These are phyloP conservation scores for Diprion similis DNA, from an alignment of 1,140 invertebrate species.

Conservation along the genomic window DNA sequence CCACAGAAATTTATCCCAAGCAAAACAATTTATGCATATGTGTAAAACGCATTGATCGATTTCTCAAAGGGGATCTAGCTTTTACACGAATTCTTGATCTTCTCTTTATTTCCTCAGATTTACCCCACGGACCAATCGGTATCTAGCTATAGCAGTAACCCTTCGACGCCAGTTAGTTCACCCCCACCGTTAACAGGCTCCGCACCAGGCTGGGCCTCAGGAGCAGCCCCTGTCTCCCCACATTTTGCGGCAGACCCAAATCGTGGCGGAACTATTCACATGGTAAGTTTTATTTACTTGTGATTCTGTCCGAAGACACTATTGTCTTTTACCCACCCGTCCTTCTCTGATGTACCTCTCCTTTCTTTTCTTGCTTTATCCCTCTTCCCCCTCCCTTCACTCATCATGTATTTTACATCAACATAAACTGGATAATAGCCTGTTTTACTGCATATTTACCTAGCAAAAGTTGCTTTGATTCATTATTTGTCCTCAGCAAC, in stretches of 20 bases:
- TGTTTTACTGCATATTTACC: not conserved
- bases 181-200: slow-evolving; percentile 78
- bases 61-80: too few species aligned
- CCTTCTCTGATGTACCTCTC: not conserved
- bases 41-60: too few species aligned
- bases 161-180: slow-evolving; percentile 86
- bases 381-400: not conserved
- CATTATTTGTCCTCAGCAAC: too few species aligned
- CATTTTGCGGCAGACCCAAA: slow-evolving; percentile 62
- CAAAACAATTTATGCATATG: too few species aligned
- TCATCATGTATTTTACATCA: not conserved
- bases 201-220: slow-evolving; percentile 63
- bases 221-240: slow-evolving; percentile 63
- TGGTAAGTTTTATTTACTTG: slow-evolving; percentile 52
- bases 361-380: not conserved
- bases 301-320: slow-evolving; percentile 14
- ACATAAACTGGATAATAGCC: not conserved
- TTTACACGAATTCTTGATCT: too few species aligned
- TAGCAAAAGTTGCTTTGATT: not conserved
- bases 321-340: slow-evolving; percentile 7
- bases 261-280: slow-evolving; percentile 58
- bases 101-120: slow-evolving; percentile 66
- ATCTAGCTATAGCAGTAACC: slow-evolving; percentile 91
- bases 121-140: slow-evolving; percentile 86
- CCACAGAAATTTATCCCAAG: not conserved